Evolutionary conservation across 1,140 invertebrate species (phyloP), one percentile per base, ranked within the genome.

Genomic region (Gonatopus flavifemur): DNA sequence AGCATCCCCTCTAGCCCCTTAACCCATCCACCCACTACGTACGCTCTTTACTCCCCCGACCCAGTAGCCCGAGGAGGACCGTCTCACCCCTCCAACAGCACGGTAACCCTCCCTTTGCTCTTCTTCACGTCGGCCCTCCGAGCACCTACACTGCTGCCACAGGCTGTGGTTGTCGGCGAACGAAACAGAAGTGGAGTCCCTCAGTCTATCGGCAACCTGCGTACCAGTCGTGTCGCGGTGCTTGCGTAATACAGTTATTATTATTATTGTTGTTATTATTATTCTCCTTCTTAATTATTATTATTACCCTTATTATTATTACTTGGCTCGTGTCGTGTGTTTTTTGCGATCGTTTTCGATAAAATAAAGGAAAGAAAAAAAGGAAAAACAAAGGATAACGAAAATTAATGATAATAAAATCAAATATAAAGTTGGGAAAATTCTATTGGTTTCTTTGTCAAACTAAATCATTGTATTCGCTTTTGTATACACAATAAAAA

Each of bases 171-270:
- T 16, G 18, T 10, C 16, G 15, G 35, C 16, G 25, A 18, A 25
- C 10, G 25, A n/a, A 19, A 10, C 35, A 36, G 38, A 21, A 19
- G 22, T 20, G 21, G 9, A 30, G 45, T 55, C 49, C 49, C 65
- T 74, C 73, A 78, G 76, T 78, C 67, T 75, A 75, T 76, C 74
- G 72, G 74, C 72, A 76, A 75, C 76, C 72, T 76, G 76, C 74
- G 72, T 64, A 74, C 69, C 62, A 70, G 60, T 62, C 65, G 72
- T 69, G 69, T 76, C 74, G 74, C 70, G 72, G 70, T 65, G 64
- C 66, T 71, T 69, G 67, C 62, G 63, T 72, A 71, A 72, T 55
- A 67, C 51, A 52, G 55, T 58, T 54, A 61, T 74, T 73, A 74
- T 76, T 72, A 66, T 67, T 64, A 55, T 68, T 70, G 69, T 67